A percentile compares a stretch with the other conserved stretches of the same genome.
Conservation (phyloP, 2,888 invertebrate species). For the Pyrrhosoma nymphula region DNA sequence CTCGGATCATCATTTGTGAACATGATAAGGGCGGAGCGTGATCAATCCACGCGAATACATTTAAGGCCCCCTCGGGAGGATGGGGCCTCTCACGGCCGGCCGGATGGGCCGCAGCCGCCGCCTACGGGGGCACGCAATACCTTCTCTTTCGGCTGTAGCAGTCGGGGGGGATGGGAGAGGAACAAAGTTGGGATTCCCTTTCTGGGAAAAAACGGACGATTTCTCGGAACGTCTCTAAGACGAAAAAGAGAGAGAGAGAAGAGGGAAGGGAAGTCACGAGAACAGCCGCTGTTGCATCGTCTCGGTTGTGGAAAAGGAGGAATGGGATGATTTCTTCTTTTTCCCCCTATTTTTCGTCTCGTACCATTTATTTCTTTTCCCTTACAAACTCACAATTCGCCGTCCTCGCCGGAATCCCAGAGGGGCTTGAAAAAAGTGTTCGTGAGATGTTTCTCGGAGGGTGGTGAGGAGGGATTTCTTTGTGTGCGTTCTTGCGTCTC, state of each 20-base stretch:
- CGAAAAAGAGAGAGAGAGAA: background rate
- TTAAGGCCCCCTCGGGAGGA: background rate
- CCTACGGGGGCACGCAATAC: background rate
- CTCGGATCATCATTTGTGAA: background rate
- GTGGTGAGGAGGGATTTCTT: background rate
- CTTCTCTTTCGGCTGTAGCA: background rate
- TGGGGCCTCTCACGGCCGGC: background rate
- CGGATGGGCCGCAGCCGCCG: background rate
- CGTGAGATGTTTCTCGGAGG: background rate
- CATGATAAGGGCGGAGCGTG: background rate
- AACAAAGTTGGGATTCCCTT: constrained; percentile 8
- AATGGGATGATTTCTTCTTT: background rate
- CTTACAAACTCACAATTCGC: background rate
- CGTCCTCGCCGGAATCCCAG: background rate
- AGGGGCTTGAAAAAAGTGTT: background rate
- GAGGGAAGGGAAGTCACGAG: background rate
- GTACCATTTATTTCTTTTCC: background rate
- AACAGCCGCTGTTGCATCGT: background rate
- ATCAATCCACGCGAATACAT: too few relatives aligned
- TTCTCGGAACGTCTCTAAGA: constrained; percentile 28
- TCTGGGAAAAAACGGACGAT: constrained; percentile 38
- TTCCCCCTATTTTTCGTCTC: background rate
- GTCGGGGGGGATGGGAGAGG: background rate
- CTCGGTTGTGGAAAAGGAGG: background rate
- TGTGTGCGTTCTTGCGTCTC: background rate